A percentile compares a stretch with the other conserved stretches of the same genome.
Conservation (phyloP, 2,113 vertebrate genomes). For the Chroicocephalus ridibundus region DNA sequence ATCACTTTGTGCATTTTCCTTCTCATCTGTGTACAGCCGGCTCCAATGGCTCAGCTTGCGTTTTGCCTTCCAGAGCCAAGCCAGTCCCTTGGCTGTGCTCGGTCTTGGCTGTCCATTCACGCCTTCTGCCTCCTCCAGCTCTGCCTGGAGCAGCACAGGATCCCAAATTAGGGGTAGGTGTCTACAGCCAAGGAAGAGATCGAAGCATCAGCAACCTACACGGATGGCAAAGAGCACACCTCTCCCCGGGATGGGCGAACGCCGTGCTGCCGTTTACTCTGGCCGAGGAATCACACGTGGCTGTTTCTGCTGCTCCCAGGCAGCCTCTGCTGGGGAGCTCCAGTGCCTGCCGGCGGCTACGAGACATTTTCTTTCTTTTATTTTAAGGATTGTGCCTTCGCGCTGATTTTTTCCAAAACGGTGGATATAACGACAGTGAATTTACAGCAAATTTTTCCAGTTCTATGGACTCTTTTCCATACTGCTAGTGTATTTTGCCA, state of each 20-base stretch:
- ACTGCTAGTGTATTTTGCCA: conserved; percentile 2
- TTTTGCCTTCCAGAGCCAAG: conserved; percentile 66
- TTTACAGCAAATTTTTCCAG: conserved; percentile 37
- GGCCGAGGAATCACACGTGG: not conserved
- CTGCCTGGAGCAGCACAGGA: conserved; percentile 34
- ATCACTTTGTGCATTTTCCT: conserved; percentile 74
- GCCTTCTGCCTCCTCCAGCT: conserved; percentile 73
- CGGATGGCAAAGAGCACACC: not conserved
- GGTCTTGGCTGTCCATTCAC: conserved; percentile 69
- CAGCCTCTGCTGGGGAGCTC: conserved; percentile 35
- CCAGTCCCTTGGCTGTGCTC: conserved; percentile 66
- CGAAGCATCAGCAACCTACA: not conserved
- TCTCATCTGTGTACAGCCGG: conserved; percentile 71
- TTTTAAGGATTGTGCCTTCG: not conserved
- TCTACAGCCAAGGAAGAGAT: conserved; percentile 29
- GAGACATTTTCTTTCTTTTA: conserved; percentile 27
- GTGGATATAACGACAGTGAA: conserved; percentile 25
- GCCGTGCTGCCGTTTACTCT: not conserved
- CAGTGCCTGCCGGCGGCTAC: not conserved
- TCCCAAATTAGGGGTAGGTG: not conserved
- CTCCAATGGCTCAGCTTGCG: conserved; percentile 74
- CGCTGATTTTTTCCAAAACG: not conserved
- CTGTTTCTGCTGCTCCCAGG: not conserved
- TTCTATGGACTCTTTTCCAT: conserved; percentile 37
- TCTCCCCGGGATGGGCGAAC: not conserved